Conservation (phyloP, 2,888 invertebrate species). For the Congeria kusceri region DNA sequence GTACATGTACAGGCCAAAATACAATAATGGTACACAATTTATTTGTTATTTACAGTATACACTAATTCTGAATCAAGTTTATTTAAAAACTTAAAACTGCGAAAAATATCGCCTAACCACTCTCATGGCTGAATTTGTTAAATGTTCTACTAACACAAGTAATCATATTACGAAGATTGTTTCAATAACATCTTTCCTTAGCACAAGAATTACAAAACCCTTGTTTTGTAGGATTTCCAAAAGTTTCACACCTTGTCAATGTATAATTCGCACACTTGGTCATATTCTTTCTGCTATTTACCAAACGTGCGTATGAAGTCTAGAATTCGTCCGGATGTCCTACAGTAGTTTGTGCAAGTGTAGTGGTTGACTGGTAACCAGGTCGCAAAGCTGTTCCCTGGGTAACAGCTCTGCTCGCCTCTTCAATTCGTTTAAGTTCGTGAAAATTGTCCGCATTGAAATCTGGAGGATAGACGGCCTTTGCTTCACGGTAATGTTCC, state of each 20-base stretch:
- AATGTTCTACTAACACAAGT: too few relatives aligned
- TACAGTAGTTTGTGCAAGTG: not conserved
- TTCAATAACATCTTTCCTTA: not conserved
- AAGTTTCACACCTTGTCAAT: constrained; percentile 64
- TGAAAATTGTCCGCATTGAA: not conserved
- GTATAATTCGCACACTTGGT: constrained; percentile 58
- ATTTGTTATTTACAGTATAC: too few relatives aligned
- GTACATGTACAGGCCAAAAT: too few relatives aligned
- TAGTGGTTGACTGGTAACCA: not conserved
- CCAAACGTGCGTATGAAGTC: constrained; percentile 56
- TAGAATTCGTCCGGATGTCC: constrained; percentile 32
- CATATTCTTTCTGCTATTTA: constrained; percentile 43
- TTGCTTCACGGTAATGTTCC: constrained; percentile 51
- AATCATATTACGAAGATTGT: too few relatives aligned
- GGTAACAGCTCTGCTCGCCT: not conserved
- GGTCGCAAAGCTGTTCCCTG: not conserved
- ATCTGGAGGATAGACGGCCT: constrained; percentile 9
- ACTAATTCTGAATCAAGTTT: too few relatives aligned
- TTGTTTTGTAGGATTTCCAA: constrained; percentile 67
- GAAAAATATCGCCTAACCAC: too few relatives aligned
- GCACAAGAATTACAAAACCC: constrained; percentile 78
- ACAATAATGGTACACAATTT: too few relatives aligned
- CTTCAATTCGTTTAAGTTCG: not conserved
- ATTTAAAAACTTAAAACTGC: too few relatives aligned
- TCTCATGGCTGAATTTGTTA: too few relatives aligned